Conservation (phyloP, 2,888 invertebrate species). For the Teleiodes luculella region DNA sequence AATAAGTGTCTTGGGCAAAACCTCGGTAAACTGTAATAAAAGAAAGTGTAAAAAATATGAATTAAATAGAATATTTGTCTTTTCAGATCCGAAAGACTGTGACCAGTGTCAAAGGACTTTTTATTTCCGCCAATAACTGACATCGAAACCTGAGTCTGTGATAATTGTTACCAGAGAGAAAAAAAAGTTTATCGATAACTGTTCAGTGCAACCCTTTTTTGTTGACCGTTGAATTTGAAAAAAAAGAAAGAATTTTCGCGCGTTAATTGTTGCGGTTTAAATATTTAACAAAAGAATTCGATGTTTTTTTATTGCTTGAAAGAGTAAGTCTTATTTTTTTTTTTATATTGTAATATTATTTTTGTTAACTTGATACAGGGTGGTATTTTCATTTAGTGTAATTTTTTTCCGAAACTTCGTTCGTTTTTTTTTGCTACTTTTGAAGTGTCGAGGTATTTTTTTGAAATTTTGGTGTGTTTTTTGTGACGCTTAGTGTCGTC, state of each 20-base stretch:
- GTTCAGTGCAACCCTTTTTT: constrained; percentile 31
- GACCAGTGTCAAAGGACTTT: constrained; percentile 22
- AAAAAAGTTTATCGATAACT: constrained; percentile 33
- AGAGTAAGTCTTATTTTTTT: constrained; percentile 59
- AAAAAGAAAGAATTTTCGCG: constrained; percentile 44
- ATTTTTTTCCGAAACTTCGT: constrained; percentile 26
- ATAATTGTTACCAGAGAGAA: constrained; percentile 43
- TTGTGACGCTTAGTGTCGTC: constrained; percentile 62
- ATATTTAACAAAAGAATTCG: constrained; percentile 51
- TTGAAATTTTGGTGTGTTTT: constrained; percentile 21
- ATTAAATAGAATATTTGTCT: constrained; percentile 18
- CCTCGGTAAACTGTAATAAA: neutral
- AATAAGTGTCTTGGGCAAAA: neutral
- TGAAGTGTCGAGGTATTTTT: constrained; percentile 12
- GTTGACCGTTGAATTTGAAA: constrained; percentile 31
- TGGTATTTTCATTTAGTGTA: too few species aligned
- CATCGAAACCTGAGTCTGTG: constrained; percentile 59
- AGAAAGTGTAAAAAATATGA: neutral
- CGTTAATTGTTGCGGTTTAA: constrained; percentile 61
- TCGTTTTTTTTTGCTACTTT: constrained; percentile 2
- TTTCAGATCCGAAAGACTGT: constrained; percentile 44
- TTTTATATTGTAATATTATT: too few species aligned
- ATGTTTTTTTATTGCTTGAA: constrained; percentile 62
- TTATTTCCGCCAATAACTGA: constrained; percentile 29
- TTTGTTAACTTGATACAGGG: too few species aligned